These are phyloP conservation scores for Apus apus DNA, from an alignment of 2,113 vertebrate species.

Conservation along the genomic window DNA sequence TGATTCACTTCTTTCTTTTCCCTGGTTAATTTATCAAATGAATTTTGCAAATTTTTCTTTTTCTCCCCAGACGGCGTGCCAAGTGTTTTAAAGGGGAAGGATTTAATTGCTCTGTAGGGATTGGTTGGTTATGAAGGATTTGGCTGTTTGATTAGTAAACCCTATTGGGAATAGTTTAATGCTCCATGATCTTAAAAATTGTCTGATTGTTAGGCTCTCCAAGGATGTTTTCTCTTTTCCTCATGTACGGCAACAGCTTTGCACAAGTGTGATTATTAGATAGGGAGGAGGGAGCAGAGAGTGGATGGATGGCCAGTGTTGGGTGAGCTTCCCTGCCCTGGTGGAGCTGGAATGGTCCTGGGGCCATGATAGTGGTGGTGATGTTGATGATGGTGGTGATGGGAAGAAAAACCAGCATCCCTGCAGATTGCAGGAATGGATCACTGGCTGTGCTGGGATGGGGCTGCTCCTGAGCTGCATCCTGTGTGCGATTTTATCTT, in stretches of 20 bases:
- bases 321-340: neutral
- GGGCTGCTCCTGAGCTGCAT: neutral
- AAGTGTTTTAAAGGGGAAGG: constrained; percentile 99
- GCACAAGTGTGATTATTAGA: constrained; percentile 86
- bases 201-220: constrained; percentile 96
- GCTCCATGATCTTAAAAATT: constrained; percentile 98
- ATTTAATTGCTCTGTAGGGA: constrained; percentile 99
- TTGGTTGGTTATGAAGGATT: constrained; percentile 99
- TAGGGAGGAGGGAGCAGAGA: constrained; percentile 21
- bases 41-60: constrained; percentile 90
- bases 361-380: neutral
- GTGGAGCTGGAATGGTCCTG: too few species aligned
- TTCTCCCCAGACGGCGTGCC: constrained; percentile 92
- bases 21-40: constrained; percentile 95
- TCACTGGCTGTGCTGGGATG: neutral
- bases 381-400: neutral
- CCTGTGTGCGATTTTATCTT: neutral
- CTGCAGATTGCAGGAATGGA: neutral
- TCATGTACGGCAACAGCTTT: constrained; percentile 81
- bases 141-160: constrained; percentile 99
- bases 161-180: constrained; percentile 99
- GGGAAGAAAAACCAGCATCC: neutral
- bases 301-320: neutral
- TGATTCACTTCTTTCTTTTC: constrained; percentile 85
- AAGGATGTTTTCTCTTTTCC: constrained; percentile 82